Evolutionary conservation across 1,140 invertebrate genomes (phyloP).

Genomic region (Eumeta japonica): DNA sequence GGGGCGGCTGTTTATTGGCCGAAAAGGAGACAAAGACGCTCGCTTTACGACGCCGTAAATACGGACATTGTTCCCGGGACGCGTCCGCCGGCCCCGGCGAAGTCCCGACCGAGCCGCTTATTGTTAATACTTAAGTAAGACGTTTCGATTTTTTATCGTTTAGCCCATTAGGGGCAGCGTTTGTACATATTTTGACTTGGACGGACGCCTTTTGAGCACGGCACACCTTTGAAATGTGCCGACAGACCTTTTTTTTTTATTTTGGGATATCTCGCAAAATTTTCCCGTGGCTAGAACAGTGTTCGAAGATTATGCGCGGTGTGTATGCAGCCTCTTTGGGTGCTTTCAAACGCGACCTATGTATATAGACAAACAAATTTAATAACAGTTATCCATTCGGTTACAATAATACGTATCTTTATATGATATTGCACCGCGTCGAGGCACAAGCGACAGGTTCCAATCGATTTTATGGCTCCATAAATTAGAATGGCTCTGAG

Average conservation of each 20-base stretch:
- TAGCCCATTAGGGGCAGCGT: conserved; percentile 39
- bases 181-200: conserved; percentile 53
- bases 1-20: conserved; percentile 46
- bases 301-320: too few relatives aligned
- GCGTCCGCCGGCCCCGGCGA: conserved; percentile 19
- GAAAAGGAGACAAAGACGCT: conserved; percentile 37
- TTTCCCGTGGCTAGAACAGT: conserved; percentile 27
- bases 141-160: conserved; percentile 50
- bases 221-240: conserved; percentile 27
- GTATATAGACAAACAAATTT: too few relatives aligned
- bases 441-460: too few relatives aligned
- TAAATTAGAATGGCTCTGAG: conserved; percentile 47
- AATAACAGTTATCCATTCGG: too few relatives aligned
- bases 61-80: conserved; percentile 34
- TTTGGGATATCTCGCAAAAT: conserved; percentile 29
- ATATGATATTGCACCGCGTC: too few relatives aligned
- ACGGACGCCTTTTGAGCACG: conserved; percentile 24
- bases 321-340: too few relatives aligned
- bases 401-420: too few relatives aligned
- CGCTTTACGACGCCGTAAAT: conserved; percentile 45
- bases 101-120: conserved; percentile 30
- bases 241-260: conserved; percentile 16
- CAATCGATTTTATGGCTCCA: conserved; percentile 39
- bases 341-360: too few relatives aligned
- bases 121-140: conserved; percentile 53